Evolutionary conservation across 2,113 vertebrate species (phyloP).

Genomic region (Corythornis cristatus): DNA sequence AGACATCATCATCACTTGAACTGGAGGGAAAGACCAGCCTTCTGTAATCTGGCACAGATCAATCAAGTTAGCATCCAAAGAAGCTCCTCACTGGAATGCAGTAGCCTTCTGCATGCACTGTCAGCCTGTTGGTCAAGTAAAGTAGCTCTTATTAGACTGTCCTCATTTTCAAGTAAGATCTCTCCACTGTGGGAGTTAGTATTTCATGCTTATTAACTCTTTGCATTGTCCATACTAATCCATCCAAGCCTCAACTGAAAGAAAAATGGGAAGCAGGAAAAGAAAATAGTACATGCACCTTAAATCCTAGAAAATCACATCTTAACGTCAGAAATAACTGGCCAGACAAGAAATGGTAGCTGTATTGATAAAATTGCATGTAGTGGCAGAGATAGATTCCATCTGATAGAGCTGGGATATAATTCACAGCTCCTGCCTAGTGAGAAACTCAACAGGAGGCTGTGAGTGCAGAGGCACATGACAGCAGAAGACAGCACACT

Average conservation of each 20-base stretch:
- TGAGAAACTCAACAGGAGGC: background rate
- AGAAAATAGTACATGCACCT: background rate
- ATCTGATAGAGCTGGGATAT: background rate
- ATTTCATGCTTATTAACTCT: background rate
- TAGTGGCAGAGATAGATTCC: background rate
- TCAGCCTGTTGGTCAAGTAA: background rate
- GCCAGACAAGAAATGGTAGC: background rate
- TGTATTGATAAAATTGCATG: background rate
- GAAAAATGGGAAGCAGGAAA: background rate
- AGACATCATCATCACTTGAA: background rate
- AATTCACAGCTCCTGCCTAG: background rate
- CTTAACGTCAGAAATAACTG: background rate
- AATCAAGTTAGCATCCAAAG: background rate
- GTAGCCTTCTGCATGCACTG: background rate
- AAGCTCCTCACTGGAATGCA: background rate
- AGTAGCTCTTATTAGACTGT: background rate
- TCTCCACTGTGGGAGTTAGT: background rate
- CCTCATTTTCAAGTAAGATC: background rate
- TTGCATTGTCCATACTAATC: background rate
- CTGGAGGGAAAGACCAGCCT: background rate
- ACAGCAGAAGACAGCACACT: background rate
- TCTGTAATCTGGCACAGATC: background rate
- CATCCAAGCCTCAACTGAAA: background rate
- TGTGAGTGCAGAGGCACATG: background rate
- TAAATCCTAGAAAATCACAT: background rate